Percentiles rank a stretch among this genome's conserved stretches.
Evolutionary conservation across 2,888 invertebrate genomes (phyloP).

Genomic region (Callimorpha dominula): DNA sequence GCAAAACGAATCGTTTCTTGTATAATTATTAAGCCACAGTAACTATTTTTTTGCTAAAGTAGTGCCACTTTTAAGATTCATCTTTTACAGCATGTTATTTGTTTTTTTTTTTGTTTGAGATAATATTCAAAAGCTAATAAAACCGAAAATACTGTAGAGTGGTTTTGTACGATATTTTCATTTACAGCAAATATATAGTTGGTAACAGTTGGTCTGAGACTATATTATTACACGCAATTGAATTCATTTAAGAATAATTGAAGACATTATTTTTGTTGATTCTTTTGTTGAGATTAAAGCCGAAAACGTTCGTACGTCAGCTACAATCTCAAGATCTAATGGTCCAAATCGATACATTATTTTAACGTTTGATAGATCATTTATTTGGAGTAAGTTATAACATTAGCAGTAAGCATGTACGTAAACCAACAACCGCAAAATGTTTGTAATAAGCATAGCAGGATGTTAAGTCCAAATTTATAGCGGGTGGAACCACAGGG

Average conservation of each 20-base stretch:
- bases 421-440: not conserved
- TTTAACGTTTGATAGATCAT: not conserved
- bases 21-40: too few species aligned
- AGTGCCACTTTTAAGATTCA: too few species aligned
- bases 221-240: not conserved
- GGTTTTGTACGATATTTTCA: not conserved
- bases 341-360: not conserved
- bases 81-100: too few species aligned
- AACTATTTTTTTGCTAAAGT: too few species aligned
- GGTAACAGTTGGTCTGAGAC: not conserved
- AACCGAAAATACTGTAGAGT: too few species aligned
- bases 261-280: not conserved
- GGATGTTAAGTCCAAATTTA: not conserved
- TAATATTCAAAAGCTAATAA: too few species aligned
- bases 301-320: not conserved
- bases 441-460: conserved; percentile 12
- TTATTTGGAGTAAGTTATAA: not conserved
- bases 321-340: conserved; percentile 15
- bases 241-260: not conserved
- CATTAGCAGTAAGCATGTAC: not conserved
- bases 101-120: too few species aligned
- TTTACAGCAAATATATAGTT: too few species aligned
- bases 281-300: not conserved
- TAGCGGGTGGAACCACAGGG: not conserved
- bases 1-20: too few species aligned